Conservation (phyloP, 2,888 invertebrate genomes). For the Iphiclides podalirius region DNA sequence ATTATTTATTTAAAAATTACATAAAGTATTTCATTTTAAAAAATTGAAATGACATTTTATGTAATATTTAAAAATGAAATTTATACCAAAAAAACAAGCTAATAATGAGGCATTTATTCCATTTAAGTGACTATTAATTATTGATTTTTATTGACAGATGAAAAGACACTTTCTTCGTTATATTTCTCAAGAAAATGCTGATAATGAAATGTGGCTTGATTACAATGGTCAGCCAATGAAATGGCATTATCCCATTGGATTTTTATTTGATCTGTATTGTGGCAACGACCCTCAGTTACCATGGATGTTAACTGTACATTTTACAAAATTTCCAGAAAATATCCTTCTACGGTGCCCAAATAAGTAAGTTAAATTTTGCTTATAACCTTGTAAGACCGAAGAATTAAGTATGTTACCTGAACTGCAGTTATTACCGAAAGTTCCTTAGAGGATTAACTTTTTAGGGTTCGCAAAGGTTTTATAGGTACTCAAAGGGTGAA, state of each 20-base stretch:
- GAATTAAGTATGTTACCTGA: too few species aligned
- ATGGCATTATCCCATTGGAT: constrained; percentile 93
- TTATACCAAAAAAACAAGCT: too few species aligned
- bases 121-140: too few species aligned
- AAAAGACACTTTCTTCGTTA: constrained; percentile 92
- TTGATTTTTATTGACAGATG: constrained; percentile 77
- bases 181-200: constrained; percentile 89
- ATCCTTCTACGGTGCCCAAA: constrained; percentile 92
- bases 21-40: too few species aligned
- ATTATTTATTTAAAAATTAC: too few species aligned
- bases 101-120: too few species aligned
- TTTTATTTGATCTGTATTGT: constrained; percentile 91
- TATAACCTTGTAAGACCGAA: not conserved
- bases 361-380: constrained; percentile 77
- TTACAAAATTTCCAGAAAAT: constrained; percentile 95
- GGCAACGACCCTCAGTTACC: constrained; percentile 88
- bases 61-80: too few species aligned
- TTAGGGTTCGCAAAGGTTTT: too few species aligned
- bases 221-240: constrained; percentile 94
- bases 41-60: too few species aligned
- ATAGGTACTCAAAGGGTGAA: too few species aligned
- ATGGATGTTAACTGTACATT: constrained; percentile 96
- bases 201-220: constrained; percentile 96
- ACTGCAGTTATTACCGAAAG: too few species aligned
- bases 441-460: too few species aligned